Percentiles rank a stretch among this genome's conserved stretches.
These are phyloP conservation scores for Corythoichthys intestinalis DNA, from an alignment of 2,113 vertebrate genomes.

Conservation along the genomic window DNA sequence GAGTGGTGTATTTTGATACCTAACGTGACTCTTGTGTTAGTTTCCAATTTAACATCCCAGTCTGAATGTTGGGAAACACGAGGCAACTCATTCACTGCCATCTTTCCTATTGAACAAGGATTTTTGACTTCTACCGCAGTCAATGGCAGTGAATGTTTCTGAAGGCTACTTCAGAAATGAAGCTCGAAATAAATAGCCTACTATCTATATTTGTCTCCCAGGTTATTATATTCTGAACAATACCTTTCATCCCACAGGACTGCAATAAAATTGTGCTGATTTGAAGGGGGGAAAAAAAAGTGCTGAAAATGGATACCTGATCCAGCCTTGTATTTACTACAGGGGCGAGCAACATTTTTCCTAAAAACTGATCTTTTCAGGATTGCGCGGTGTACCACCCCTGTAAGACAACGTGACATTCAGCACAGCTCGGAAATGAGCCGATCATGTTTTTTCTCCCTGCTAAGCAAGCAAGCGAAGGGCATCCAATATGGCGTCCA, in stretches of 20 bases:
- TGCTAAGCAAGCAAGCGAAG: slow-evolving; percentile 11
- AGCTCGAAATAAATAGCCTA: slow-evolving; percentile 48
- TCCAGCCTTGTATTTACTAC: slow-evolving; percentile 50
- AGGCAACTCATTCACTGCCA: background rate
- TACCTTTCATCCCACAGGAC: slow-evolving; percentile 32
- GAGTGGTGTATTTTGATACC: slow-evolving; percentile 13
- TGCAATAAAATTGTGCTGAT: slow-evolving; percentile 42
- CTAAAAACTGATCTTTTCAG: slow-evolving; percentile 29
- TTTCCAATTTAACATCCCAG: slow-evolving; percentile 36
- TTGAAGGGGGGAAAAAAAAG: slow-evolving; percentile 29
- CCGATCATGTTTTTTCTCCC: slow-evolving; percentile 45
- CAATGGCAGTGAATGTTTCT: no score
- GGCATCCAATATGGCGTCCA: slow-evolving; percentile 7
- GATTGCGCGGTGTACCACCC: slow-evolving; percentile 52
- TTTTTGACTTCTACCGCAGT: no score
- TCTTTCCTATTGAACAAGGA: no score
- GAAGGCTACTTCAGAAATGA: slow-evolving; percentile 40
- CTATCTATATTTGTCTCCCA: slow-evolving; percentile 45
- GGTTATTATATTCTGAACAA: slow-evolving; percentile 34
- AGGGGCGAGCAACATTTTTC: background rate
- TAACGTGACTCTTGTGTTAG: slow-evolving; percentile 11
- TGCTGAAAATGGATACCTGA: slow-evolving; percentile 56
- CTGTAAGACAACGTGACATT: slow-evolving; percentile 46
- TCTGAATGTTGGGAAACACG: slow-evolving; percentile 56
- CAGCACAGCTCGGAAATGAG: slow-evolving; percentile 59